Conservation (phyloP, 1,140 invertebrate species). For the Mamestra configurata region DNA sequence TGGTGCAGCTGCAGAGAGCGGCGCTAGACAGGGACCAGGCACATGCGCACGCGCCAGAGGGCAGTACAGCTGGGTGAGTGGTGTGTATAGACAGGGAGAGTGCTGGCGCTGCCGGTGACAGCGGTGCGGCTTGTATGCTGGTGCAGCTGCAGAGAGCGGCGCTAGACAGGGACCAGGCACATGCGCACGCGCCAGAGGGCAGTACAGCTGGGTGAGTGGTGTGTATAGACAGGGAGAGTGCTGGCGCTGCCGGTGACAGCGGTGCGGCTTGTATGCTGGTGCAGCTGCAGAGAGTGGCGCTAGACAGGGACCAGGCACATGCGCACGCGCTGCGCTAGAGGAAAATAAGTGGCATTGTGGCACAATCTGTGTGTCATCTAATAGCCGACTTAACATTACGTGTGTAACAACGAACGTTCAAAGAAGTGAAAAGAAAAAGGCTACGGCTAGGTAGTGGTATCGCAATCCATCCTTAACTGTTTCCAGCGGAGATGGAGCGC, state of each 20-base stretch:
- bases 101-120: conserved; percentile 49
- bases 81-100: too few relatives aligned
- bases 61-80: too few relatives aligned
- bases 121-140: conserved; percentile 59
- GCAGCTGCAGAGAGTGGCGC: conserved; percentile 69
- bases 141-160: conserved; percentile 54
- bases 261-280: conserved; percentile 59
- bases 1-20: conserved; percentile 57
- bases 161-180: conserved; percentile 63
- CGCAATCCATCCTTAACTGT: not conserved
- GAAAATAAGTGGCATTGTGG: too few relatives aligned
- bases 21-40: conserved; percentile 62
- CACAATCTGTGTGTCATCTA: too few relatives aligned
- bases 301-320: conserved; percentile 74
- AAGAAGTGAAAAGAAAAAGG: too few relatives aligned
- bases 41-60: conserved; percentile 57
- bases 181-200: too few relatives aligned
- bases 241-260: conserved; percentile 51
- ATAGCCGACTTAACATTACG: too few relatives aligned
- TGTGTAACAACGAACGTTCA: too few relatives aligned
- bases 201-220: too few relatives aligned
- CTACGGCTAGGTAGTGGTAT: too few relatives aligned
- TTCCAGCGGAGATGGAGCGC: conserved; percentile 64
- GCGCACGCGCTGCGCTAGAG: conserved; percentile 55
- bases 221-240: too few relatives aligned